A percentile compares a stretch with the other conserved stretches of the same genome.
These are phyloP conservation scores for Drosophila sordidula DNA, from an alignment of 2,888 invertebrate genomes.

Conservation along the genomic window DNA sequence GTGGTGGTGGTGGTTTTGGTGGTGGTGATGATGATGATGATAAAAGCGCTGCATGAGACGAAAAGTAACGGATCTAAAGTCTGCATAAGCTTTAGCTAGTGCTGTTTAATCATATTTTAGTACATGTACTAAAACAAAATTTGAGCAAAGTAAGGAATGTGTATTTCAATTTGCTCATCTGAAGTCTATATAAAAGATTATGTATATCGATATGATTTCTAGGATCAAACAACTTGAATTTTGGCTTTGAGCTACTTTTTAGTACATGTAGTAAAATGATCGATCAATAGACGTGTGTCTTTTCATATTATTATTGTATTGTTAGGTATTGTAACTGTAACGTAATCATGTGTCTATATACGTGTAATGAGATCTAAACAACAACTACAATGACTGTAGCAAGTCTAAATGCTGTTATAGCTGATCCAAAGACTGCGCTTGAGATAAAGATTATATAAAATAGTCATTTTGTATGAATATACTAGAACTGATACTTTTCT, in stretches of 20 bases:
- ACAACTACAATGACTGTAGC: too few species aligned
- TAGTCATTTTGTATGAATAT: too few species aligned
- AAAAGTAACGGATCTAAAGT: slow-evolving; percentile 41
- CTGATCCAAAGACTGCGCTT: too few species aligned
- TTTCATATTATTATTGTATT: too few species aligned
- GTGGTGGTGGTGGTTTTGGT: slow-evolving; percentile 14
- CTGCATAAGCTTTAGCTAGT: background rate
- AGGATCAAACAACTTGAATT: background rate
- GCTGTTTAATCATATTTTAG: background rate
- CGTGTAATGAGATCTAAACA: too few species aligned
- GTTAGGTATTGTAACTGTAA: too few species aligned
- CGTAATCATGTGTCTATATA: too few species aligned
- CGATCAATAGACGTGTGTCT: background rate
- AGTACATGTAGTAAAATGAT: slow-evolving; percentile 3
- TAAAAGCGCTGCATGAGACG: slow-evolving; percentile 50
- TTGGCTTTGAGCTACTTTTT: background rate
- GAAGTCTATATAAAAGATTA: too few species aligned
- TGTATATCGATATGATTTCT: background rate
- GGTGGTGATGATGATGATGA: slow-evolving; percentile 7
- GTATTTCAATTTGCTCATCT: too few species aligned
- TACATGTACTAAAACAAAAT: slow-evolving; percentile 3
- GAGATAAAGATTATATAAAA: too few species aligned
- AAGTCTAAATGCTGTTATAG: too few species aligned
- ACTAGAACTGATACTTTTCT: too few species aligned
- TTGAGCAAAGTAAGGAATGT: background rate